Percentiles rank a stretch among this genome's conserved stretches.
phyloP scores from a whole-genome alignment of 2,888 invertebrate species.

The Trichopoda pennipes region DNA sequence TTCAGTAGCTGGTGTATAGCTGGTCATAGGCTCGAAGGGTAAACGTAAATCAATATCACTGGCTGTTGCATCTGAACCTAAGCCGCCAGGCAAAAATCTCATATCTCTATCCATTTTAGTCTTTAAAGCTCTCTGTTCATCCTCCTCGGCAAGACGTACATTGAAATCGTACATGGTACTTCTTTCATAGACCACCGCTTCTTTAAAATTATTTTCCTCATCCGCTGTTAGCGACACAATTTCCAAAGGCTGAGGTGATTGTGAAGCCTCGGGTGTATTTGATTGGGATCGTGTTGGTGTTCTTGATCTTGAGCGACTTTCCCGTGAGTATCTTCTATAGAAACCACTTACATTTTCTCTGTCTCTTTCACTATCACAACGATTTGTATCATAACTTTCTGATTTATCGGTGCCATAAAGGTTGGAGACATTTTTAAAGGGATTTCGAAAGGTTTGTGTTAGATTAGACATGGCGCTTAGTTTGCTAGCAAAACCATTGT shows the following conservation, averaged over 20 bases:
- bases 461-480: constrained; percentile 32
- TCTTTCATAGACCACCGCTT: constrained; percentile 74
- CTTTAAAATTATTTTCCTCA: constrained; percentile 23
- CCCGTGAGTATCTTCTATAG: constrained; percentile 63
- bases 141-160: constrained; percentile 69
- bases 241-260: constrained; percentile 71
- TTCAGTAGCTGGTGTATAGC: constrained; percentile 92
- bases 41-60: constrained; percentile 89
- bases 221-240: not conserved
- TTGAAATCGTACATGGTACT: constrained; percentile 78
- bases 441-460: constrained; percentile 70
- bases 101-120: constrained; percentile 75
- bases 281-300: constrained; percentile 73
- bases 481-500: constrained; percentile 41
- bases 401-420: constrained; percentile 41
- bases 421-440: constrained; percentile 70
- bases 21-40: constrained; percentile 90
- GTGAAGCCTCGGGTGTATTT: constrained; percentile 73
- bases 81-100: constrained; percentile 69
- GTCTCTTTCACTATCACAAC: constrained; percentile 23
- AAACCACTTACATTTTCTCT: constrained; percentile 42
- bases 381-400: constrained; percentile 16
- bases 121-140: constrained; percentile 68
- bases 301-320: constrained; percentile 72
- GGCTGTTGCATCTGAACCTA: constrained; percentile 40